These are phyloP conservation scores for Rotaria magnacalcarata DNA, from an alignment of 2,888 invertebrate genomes.

Conservation along the genomic window DNA sequence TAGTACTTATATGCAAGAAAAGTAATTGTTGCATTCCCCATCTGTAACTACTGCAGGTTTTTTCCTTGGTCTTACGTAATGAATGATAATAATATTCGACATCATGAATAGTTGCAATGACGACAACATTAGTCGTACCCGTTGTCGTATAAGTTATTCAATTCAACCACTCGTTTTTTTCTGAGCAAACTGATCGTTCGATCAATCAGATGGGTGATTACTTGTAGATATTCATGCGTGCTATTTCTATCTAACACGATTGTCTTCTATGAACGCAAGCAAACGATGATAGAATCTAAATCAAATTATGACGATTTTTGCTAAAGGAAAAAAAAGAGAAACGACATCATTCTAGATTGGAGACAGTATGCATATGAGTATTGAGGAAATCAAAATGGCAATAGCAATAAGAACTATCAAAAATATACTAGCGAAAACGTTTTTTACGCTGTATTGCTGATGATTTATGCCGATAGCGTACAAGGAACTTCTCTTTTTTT, in stretches of 20 bases:
- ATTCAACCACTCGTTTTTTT: not conserved
- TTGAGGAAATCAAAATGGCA: not conserved
- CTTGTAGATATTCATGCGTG: constrained; percentile 14
- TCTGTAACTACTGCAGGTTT: not conserved
- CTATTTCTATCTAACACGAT: not conserved
- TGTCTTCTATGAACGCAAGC: not conserved
- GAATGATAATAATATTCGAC: not conserved
- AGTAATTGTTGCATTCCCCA: not conserved
- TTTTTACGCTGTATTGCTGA: not conserved
- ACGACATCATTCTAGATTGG: not conserved
- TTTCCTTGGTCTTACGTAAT: constrained; percentile 11
- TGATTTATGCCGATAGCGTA: not conserved
- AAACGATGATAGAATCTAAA: not conserved
- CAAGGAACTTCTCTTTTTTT: not conserved
- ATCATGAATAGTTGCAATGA: not conserved
- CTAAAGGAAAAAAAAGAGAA: not conserved
- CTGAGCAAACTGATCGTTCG: not conserved
- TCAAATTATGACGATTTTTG: not conserved
- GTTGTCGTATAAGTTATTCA: constrained; percentile 3
- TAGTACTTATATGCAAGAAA: not conserved
- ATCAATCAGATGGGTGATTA: not conserved
- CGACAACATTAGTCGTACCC: not conserved
- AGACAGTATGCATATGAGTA: not conserved
- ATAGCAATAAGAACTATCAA: not conserved
- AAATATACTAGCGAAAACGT: not conserved